Base-by-base conservation (phyloP, 2,888 invertebrate genomes). In the Microctonus brassicae region DNA sequence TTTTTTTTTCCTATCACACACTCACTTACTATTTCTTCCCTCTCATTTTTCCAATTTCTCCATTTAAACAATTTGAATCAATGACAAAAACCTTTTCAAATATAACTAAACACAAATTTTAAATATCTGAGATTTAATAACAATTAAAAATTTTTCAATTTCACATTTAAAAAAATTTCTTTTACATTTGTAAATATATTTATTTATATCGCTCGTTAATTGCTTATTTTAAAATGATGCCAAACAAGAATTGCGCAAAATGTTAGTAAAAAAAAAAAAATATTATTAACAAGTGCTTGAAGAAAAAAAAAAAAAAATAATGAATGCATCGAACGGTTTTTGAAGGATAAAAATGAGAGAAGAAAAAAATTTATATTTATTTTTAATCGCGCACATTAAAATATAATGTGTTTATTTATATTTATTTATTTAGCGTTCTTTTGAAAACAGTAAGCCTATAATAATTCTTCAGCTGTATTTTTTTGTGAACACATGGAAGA, bases 341-440 rank as follows among this genome's bases (percentile, higher is more conserved):
- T 55, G 26, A 55, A 26, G 10, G 5, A 57, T n/a, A 57, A 57
- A 26, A 57, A 57, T 57, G 57, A 57, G 29, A n/a, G n/a, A n/a
- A n/a, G n/a, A n/a, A n/a, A n/a, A n/a, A n/a, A n/a, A n/a, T n/a
- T n/a, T n/a, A n/a, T 10, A 6, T 26, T 57, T 57, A 11, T 22
- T 57, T 7, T 52, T 22, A 52, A n/a, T n/a, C 52, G 2, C 11
- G 17, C 20, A 10, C 26, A 26, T 24, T 24, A 55, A 55, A 22
- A 22, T 26, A 55, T 55, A 24, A 24, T 55, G 53, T 24, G 22
- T 55, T 39, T n/a, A 39, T 39, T 2, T 22, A 24, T n/a, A 26
- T 26, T 58, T 17, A 58, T 58, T 34, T 20, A 17, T 20, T 33
- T 29, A 13, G n/a, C n/a, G n/a, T n/a, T n/a, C n/a, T n/a, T n/a